Evolutionary conservation across 2,113 vertebrate species (phyloP), one percentile per base, ranked within the genome.

Genomic region (Pimephales promelas): DNA sequence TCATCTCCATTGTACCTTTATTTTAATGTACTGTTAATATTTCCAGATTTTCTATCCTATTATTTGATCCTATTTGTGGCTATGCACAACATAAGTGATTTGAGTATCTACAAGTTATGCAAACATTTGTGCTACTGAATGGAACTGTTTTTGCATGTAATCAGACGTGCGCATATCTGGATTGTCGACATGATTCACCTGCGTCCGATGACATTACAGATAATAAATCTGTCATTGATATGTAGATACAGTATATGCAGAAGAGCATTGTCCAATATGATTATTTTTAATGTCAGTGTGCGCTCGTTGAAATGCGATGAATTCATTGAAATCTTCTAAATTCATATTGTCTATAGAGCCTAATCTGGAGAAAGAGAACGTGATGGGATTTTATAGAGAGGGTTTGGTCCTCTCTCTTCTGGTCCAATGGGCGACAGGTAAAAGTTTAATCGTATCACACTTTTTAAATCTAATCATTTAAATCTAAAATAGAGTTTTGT

Each of bases 341-440:
- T 68, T 2, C 7, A 34, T 59, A 20, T 22, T 45, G 22, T 40
- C 2, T 8, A 36, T 36, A 54, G 56, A 49, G 22, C 26, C 1
- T 52, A 9, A 40, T 81, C 47, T 26, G 22, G 10, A 34, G 16
- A 83, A 22, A 26, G 26, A 73, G 20, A 43, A 61, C 11, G 22
- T 34, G 8, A 85, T 85, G 79, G 83, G 54, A 77, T 59, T 66
- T 16, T 54, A 49, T n/a, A 59, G 56, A n/a, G 36, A 79, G 26
- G 49, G 52, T 83, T 28, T 85, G 22, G 45, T 74, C 78, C 54
- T 68, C 24, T 28, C 59, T 10, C 8, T 83, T 68, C 34, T 87
- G 13, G 61, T 61, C 45, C 74, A 59, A 18, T 83, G 24, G 57
- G 26, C 61, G 52, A 34, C 75, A 75, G 83, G 86, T 87, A 83